Conservation (phyloP, 2,888 invertebrate species). For the Machimus rusticus region DNA sequence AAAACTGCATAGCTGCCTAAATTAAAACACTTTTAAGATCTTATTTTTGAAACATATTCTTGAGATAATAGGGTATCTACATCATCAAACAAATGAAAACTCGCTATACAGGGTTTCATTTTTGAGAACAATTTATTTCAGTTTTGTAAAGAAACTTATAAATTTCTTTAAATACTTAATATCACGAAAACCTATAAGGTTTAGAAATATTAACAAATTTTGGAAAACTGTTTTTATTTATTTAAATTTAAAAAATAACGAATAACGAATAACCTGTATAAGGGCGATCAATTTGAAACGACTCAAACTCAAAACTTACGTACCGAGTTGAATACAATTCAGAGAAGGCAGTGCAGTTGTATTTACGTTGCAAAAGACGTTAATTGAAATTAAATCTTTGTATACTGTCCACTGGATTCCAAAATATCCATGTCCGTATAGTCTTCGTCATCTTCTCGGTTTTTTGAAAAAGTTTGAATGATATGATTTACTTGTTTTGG, state of each 20-base stretch:
- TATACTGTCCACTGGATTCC: constrained; percentile 21
- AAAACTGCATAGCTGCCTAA: background rate
- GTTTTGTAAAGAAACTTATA: background rate
- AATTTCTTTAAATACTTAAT: background rate
- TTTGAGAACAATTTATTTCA: background rate
- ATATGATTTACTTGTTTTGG: background rate
- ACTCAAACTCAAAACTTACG: background rate
- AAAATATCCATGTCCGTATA: background rate
- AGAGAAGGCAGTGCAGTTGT: background rate
- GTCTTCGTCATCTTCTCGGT: constrained; percentile 28
- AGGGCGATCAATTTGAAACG: background rate
- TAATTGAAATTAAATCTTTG: background rate
- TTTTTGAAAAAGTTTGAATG: background rate
- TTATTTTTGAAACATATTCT: background rate
- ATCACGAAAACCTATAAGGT: background rate
- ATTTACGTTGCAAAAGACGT: background rate
- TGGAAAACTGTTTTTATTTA: background rate
- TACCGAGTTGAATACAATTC: background rate
- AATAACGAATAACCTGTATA: background rate
- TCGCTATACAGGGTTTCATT: background rate
- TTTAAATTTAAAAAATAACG: too few relatives aligned
- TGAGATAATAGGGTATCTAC: too few relatives aligned
- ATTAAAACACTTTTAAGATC: background rate
- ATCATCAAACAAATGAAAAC: too few relatives aligned
- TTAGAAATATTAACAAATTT: background rate